Evolutionary conservation across 2,797 vertebrate genomes (phyloP).

Genomic region (Ctenosaura bakeri): DNA sequence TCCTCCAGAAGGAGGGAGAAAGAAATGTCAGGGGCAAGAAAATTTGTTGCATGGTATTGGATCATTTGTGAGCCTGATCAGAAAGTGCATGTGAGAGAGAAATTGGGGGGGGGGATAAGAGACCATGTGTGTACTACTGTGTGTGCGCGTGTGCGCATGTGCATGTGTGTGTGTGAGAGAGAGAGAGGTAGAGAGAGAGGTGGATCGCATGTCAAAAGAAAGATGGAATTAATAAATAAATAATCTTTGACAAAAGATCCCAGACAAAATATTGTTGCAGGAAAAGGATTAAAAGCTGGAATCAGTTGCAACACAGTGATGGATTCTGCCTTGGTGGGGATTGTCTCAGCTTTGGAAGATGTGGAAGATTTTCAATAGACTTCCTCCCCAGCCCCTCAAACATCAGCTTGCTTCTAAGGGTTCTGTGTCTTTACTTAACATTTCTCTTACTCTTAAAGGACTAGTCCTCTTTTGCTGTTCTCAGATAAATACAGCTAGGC

Average conservation of each 20-base stretch:
- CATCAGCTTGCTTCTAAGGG: neutral
- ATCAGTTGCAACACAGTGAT: constrained; percentile 12
- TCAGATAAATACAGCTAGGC: neutral
- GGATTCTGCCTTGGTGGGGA: neutral
- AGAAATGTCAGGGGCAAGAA: neutral
- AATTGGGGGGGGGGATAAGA: too few species aligned
- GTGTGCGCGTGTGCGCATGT: too few species aligned
- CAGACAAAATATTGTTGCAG: fast-evolving
- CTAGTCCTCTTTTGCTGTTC: neutral
- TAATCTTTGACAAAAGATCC: constrained; percentile 14
- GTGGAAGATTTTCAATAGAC: neutral
- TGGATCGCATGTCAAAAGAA: too few species aligned
- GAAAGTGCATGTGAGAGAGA: neutral
- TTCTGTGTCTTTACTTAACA: neutral
- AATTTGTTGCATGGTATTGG: constrained; percentile 12
- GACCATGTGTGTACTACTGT: too few species aligned
- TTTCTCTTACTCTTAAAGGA: neutral
- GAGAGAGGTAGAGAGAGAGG: too few species aligned
- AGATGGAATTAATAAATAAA: too few species aligned
- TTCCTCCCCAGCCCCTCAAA: neutral
- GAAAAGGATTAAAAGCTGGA: constrained; percentile 1
- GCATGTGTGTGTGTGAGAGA: too few species aligned
- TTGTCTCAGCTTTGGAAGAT: fast-evolving
- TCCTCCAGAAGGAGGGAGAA: constrained; percentile 16
- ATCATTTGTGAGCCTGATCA: constrained; percentile 41